These are phyloP conservation scores for Oreochromis tanganicae DNA, from an alignment of 2,113 vertebrate genomes.

Conservation along the genomic window DNA sequence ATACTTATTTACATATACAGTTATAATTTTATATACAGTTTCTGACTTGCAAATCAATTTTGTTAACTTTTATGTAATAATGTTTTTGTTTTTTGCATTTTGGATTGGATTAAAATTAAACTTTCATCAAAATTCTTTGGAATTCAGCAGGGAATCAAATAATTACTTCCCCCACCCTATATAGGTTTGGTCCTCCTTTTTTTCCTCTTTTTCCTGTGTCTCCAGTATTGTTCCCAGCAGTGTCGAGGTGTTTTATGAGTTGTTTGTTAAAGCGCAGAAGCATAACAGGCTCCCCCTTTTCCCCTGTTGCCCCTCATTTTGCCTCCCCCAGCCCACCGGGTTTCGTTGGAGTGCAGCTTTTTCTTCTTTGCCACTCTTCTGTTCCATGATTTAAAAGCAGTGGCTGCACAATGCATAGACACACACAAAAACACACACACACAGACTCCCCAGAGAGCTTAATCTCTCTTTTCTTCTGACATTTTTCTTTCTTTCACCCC, in stretches of 20 bases:
- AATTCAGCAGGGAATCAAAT: neutral
- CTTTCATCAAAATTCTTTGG: neutral
- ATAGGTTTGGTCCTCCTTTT: neutral
- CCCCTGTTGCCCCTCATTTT: neutral
- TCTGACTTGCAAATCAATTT: neutral
- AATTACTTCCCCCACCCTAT: neutral
- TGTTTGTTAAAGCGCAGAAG: constrained; percentile 52
- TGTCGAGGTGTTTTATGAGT: constrained; percentile 33
- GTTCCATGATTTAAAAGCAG: constrained; percentile 56
- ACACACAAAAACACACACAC: neutral
- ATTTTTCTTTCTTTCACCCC: constrained; percentile 27
- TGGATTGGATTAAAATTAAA: neutral
- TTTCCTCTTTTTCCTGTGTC: neutral
- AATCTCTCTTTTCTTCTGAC: constrained; percentile 18
- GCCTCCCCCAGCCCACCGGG: neutral
- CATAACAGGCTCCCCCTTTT: neutral
- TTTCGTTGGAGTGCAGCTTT: constrained; percentile 37
- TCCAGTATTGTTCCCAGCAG: neutral
- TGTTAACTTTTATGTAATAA: neutral
- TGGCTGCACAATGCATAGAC: neutral
- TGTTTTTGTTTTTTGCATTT: neutral
- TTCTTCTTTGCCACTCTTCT: constrained; percentile 30
- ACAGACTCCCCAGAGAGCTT: constrained; percentile 22
- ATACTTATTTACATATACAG: neutral
- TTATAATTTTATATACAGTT: neutral